A percentile compares a stretch with the other conserved stretches of the same genome.
phyloP scores from a whole-genome alignment of 1,140 invertebrate species.

The Popillia japonica region DNA sequence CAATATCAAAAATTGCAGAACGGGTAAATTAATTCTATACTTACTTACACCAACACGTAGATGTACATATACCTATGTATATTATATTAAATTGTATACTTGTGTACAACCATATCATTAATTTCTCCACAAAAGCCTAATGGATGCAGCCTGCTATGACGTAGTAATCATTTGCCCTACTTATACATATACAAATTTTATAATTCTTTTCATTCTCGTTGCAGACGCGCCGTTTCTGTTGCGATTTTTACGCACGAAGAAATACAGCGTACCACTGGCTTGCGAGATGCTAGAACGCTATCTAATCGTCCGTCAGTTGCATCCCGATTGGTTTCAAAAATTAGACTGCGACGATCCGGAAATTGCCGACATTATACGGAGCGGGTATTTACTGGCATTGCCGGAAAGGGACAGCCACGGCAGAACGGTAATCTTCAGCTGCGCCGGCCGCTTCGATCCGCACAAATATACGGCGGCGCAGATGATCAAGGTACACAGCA shows the following conservation, averaged over 20 bases:
- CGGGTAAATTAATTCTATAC: conserved; percentile 61
- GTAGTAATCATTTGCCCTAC: too few species aligned
- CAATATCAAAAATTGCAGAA: conserved; percentile 76
- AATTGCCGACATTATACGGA: conserved; percentile 78
- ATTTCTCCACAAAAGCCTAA: too few species aligned
- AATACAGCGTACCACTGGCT: conserved; percentile 84
- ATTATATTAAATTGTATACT: too few species aligned
- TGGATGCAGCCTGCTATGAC: too few species aligned
- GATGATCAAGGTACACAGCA: conserved; percentile 78
- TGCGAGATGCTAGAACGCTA: conserved; percentile 87
- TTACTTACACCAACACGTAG: too few species aligned
- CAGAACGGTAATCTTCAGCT: conserved; percentile 77
- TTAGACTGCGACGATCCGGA: conserved; percentile 76
- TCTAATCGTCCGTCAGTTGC: conserved; percentile 79
- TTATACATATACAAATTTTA: too few species aligned
- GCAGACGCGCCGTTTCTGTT: conserved; percentile 79
- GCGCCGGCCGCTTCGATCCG: conserved; percentile 77
- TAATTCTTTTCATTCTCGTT: conserved; percentile 20
- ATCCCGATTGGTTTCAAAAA: conserved; percentile 84
- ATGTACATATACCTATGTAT: too few species aligned
- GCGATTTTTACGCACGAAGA: conserved; percentile 84
- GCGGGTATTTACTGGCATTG: conserved; percentile 82
- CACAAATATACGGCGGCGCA: conserved; percentile 76
- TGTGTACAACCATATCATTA: too few species aligned
- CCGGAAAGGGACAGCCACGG: conserved; percentile 75